phyloP scores from a whole-genome alignment of 2,797 vertebrate genomes.

The Coracias cyanogaster region DNA sequence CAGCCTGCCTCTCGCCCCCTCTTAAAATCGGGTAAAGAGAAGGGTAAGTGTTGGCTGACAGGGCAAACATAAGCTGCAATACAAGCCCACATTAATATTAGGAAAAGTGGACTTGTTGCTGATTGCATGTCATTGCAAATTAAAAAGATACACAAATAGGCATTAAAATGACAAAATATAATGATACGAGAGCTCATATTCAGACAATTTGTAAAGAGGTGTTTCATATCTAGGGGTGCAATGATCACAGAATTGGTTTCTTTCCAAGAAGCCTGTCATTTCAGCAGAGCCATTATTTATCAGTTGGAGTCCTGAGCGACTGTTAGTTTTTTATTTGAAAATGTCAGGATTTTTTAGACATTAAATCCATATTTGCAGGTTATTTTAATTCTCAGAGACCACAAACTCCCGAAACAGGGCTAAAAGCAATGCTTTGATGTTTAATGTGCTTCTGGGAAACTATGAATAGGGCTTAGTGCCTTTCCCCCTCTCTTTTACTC shows the following conservation, averaged over 20 bases:
- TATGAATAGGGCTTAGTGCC: constrained; percentile 41
- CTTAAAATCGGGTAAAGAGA: not conserved
- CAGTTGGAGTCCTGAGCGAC: constrained; percentile 62
- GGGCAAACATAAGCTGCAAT: constrained; percentile 55
- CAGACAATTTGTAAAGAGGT: constrained; percentile 75
- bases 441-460: constrained; percentile 55
- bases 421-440: constrained; percentile 70
- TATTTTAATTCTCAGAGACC: constrained; percentile 71
- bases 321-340: constrained; percentile 70
- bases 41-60: constrained; percentile 44
- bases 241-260: constrained; percentile 76
- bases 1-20: not conserved
- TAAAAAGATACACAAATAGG: constrained; percentile 71
- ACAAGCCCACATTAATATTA: constrained; percentile 66
- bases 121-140: constrained; percentile 62
- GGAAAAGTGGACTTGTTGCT: constrained; percentile 68
- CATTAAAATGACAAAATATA: constrained; percentile 73
- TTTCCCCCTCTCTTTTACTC: constrained; percentile 34
- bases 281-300: constrained; percentile 77
- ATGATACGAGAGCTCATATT: constrained; percentile 68
- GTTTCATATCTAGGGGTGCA: constrained; percentile 79
- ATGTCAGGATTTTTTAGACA: constrained; percentile 72
- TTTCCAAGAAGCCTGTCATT: constrained; percentile 77
- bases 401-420: constrained; percentile 58
- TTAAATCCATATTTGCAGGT: constrained; percentile 69